Base-by-base conservation (phyloP, 2,113 vertebrate species). In the Caranx melampygus region DNA sequence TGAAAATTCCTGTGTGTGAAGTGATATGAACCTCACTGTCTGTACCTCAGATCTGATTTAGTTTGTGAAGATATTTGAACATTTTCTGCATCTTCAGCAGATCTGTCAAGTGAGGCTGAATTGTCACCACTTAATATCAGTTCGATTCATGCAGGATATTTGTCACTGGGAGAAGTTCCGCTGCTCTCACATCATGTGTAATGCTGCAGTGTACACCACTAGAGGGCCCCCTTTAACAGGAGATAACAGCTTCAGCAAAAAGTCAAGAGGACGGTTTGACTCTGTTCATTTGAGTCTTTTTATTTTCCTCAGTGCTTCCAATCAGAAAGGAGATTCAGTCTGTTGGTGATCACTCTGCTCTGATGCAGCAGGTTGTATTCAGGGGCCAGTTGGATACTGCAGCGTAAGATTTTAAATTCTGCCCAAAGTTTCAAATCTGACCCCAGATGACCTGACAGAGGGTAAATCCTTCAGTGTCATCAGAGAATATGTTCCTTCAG, bases 221-320 rank as follows among this genome's bases (percentile, higher is more conserved):
- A 79, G 77, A 72, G 61, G 77, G 69, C 68, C 8, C 52, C 52
- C 15, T 40, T 11, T 0, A 58, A 66, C 77, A 66, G 34, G 52
- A 57, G 12, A 45, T 45, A 51, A 49, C 33, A 13, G 55, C 33
- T 35, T 15, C 7, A 10, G 8, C 26, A 59, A 15, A 59, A 18
- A 12, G 15, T 31, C 8, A 18, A 18, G 14, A 16, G 16, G 18
- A 10, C 15, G 35, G 6, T 20, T 3, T 35, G 7, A 59, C 15
- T 59, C 15, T 9, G 6, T 60, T 60, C 57, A 18, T 16, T 16
- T 9, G 9, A 59, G 31, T 34, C 8, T 57, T 4, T 57, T 31
- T 31, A 33, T 58, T 8, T 15, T 57, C 26, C 12, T 15, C 1
- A n/a, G 10, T 54, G n/a, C n/a, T 21, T 4, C 33, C 33, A 20